Percentiles rank a stretch among this genome's conserved stretches.
Conservation (phyloP, 2,113 vertebrate genomes). For the Microtus pennsylvanicus region DNA sequence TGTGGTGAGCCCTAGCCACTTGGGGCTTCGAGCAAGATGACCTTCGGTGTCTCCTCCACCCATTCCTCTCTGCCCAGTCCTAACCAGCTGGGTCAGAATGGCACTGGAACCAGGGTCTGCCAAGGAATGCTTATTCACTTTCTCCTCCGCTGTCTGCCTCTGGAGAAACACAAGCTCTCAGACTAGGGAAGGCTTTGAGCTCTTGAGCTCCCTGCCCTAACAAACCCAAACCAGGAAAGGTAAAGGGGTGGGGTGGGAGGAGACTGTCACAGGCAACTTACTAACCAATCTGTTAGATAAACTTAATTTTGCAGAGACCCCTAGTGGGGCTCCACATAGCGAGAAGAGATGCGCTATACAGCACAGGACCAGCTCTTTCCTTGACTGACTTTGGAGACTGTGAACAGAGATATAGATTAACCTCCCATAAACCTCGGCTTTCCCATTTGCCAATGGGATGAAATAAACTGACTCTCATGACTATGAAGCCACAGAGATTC, state of each 20-base stretch:
- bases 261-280: not conserved
- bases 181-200: not conserved
- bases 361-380: not conserved
- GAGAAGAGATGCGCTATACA: not conserved
- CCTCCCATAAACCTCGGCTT: not conserved
- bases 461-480: not conserved
- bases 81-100: not conserved
- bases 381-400: not conserved
- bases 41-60: conserved; percentile 30
- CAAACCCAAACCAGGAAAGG: not conserved
- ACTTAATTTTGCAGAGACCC: not conserved
- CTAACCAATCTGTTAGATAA: not conserved
- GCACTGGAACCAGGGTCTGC: not conserved
- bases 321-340: not conserved
- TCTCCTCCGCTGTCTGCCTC: not conserved
- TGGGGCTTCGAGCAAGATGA: conserved; percentile 39
- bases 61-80: conserved; percentile 13
- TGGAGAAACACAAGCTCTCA: not conserved
- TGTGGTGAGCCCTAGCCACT: not conserved
- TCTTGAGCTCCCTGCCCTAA: not conserved
- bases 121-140: conserved; percentile 11
- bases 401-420: not conserved
- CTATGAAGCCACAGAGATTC: conserved; percentile 34
- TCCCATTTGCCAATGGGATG: not conserved
- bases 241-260: not conserved